Conservation (phyloP, 2,888 invertebrate genomes). For the Dasypogon diadema region DNA sequence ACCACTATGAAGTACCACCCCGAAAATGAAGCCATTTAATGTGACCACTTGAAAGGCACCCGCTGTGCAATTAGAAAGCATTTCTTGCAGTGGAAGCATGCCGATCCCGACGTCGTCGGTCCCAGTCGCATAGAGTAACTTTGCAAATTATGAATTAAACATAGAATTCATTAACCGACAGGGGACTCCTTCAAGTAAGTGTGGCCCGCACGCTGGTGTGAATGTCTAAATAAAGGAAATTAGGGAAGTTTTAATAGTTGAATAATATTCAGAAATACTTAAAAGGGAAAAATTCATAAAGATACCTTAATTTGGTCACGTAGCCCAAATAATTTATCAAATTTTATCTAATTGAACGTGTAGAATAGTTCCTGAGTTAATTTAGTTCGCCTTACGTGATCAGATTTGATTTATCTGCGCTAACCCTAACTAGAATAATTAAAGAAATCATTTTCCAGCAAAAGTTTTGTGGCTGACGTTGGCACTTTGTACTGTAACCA, state of each 20-base stretch:
- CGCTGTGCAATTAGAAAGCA: too few relatives aligned
- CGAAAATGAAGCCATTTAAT: neutral
- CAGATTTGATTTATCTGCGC: conserved; percentile 35
- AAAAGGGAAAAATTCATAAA: conserved; percentile 27
- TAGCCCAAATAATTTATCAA: conserved; percentile 40
- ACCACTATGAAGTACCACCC: too few relatives aligned
- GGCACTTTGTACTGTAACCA: neutral
- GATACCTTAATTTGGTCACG: conserved; percentile 42
- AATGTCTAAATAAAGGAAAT: neutral
- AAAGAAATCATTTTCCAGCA: conserved; percentile 45
- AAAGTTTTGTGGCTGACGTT: conserved; percentile 16
- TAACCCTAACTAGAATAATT: conserved; percentile 12
- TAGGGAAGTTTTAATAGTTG: conserved; percentile 11
- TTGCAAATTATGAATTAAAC: conserved; percentile 1
- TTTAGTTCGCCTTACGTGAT: conserved; percentile 37
- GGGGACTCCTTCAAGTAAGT: neutral
- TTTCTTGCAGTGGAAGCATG: too few relatives aligned
- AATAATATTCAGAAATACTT: neutral
- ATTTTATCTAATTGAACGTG: conserved; percentile 47
- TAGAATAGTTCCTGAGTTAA: conserved; percentile 45
- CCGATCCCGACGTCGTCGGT: neutral
- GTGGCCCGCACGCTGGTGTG: neutral
- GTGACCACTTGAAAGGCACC: neutral
- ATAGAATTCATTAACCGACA: neutral
- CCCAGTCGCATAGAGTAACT: neutral